A percentile compares a stretch with the other conserved stretches of the same genome.
phyloP scores from a whole-genome alignment of 2,113 vertebrate genomes.

The Psephotus haematonotus region DNA sequence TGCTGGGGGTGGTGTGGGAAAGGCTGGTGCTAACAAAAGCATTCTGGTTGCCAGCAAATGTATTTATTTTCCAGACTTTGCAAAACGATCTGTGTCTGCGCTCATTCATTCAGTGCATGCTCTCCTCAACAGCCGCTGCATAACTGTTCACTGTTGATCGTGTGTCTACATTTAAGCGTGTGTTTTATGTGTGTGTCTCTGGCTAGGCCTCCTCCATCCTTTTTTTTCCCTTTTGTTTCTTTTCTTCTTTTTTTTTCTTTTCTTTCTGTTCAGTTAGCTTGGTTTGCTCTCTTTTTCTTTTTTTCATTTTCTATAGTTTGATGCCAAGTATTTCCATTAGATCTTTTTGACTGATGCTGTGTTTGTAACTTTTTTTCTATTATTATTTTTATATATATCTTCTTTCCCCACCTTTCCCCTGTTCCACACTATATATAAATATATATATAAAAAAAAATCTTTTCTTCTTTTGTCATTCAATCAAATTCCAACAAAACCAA shows the following conservation, averaged over 20 bases:
- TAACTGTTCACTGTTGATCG: slow-evolving; percentile 72
- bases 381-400: slow-evolving; percentile 68
- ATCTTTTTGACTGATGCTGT: slow-evolving; percentile 79
- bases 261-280: slow-evolving; percentile 42
- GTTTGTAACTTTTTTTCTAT: slow-evolving; percentile 67
- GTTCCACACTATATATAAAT: slow-evolving; percentile 74
- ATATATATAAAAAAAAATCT: slow-evolving; percentile 80
- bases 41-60: slow-evolving; percentile 53
- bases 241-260: neutral
- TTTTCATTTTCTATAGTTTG: slow-evolving; percentile 60
- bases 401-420: slow-evolving; percentile 55
- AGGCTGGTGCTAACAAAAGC: neutral
- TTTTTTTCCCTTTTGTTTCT: slow-evolving; percentile 4
- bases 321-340: slow-evolving; percentile 75
- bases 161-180: slow-evolving; percentile 74
- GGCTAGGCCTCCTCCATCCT: slow-evolving; percentile 68
- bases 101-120: slow-evolving; percentile 74
- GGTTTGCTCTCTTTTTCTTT: neutral
- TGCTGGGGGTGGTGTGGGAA: neutral
- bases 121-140: slow-evolving; percentile 67
- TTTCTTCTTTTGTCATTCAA: slow-evolving; percentile 90
- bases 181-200: slow-evolving; percentile 63
- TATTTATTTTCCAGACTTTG: slow-evolving; percentile 62
- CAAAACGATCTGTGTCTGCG: slow-evolving; percentile 61
- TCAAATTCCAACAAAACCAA: slow-evolving; percentile 85